Conservation (phyloP, 2,888 invertebrate species). For the Germaria angustata region DNA sequence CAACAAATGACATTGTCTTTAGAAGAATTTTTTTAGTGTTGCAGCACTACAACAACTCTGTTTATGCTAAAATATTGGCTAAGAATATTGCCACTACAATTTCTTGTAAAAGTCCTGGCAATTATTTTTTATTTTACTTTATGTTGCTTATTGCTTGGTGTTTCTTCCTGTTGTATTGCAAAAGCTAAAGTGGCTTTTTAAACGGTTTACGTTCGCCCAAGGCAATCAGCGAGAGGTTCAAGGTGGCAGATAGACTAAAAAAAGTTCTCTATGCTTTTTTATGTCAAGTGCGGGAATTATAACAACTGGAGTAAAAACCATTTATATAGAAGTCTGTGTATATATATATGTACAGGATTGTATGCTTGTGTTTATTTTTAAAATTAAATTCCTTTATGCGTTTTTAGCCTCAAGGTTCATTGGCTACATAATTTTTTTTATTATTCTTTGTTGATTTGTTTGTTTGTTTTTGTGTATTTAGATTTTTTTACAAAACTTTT, state of each 20-base stretch:
- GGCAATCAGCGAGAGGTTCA: constrained; percentile 23
- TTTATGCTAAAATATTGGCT: constrained; percentile 45
- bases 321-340: background rate
- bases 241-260: background rate
- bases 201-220: constrained; percentile 24
- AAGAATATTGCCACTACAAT: constrained; percentile 36
- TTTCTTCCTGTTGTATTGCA: background rate
- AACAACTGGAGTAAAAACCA: constrained; percentile 48
- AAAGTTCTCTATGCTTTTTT: constrained; percentile 33
- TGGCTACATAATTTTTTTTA: constrained; percentile 43
- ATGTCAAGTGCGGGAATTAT: constrained; percentile 64
- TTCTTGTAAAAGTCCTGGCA: constrained; percentile 24
- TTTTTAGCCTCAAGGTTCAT: constrained; percentile 63
- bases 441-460: constrained; percentile 40
- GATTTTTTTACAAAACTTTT: constrained; percentile 8
- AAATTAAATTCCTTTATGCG: constrained; percentile 57
- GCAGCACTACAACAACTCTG: constrained; percentile 2
- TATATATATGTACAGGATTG: background rate
- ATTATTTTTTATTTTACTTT: constrained; percentile 4
- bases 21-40: background rate
- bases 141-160: background rate
- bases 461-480: constrained; percentile 9
- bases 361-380: constrained; percentile 39
- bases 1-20: constrained; percentile 43
- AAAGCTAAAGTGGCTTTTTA: constrained; percentile 56